Conservation (phyloP, 1,140 invertebrate genomes). For the Eriocheir sinensis region DNA sequence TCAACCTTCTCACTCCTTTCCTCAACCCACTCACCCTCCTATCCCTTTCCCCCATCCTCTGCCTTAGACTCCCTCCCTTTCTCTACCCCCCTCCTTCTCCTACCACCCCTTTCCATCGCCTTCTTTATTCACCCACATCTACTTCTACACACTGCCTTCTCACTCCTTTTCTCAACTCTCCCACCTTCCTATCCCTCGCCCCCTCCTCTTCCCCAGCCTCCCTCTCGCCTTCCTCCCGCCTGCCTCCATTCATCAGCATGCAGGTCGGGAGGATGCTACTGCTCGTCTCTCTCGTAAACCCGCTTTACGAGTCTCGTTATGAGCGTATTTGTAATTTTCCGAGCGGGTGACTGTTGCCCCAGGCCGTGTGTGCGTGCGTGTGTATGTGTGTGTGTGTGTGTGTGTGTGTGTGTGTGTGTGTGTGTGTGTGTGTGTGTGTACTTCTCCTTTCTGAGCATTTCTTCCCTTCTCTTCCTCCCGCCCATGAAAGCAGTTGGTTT, state of each 20-base stretch:
- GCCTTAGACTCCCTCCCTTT: too few relatives aligned
- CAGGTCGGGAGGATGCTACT: conserved; percentile 1
- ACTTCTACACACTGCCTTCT: too few relatives aligned
- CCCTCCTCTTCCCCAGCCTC: neutral
- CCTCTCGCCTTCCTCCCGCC: neutral
- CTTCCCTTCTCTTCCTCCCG: too few relatives aligned
- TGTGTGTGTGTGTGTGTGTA: neutral
- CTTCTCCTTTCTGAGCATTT: neutral
- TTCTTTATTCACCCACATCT: too few relatives aligned
- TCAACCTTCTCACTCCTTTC: too few relatives aligned
- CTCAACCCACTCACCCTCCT: too few relatives aligned
- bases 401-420: too few relatives aligned
- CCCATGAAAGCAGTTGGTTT: too few relatives aligned
- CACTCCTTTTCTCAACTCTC: too few relatives aligned
- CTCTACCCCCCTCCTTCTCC: too few relatives aligned
- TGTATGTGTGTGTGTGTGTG: neutral
- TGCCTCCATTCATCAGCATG: neutral
- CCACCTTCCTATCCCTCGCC: neutral
- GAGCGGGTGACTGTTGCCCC: conserved; percentile 18
- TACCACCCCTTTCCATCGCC: too few relatives aligned
- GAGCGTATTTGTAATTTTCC: conserved; percentile 25
- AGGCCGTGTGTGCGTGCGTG: conserved; percentile 9
- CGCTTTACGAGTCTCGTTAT: conserved; percentile 12
- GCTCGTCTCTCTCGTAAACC: conserved; percentile 20
- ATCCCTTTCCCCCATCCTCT: too few relatives aligned